These are phyloP conservation scores for Agonopterix arenella DNA, from an alignment of 2,888 invertebrate genomes.

Conservation along the genomic window DNA sequence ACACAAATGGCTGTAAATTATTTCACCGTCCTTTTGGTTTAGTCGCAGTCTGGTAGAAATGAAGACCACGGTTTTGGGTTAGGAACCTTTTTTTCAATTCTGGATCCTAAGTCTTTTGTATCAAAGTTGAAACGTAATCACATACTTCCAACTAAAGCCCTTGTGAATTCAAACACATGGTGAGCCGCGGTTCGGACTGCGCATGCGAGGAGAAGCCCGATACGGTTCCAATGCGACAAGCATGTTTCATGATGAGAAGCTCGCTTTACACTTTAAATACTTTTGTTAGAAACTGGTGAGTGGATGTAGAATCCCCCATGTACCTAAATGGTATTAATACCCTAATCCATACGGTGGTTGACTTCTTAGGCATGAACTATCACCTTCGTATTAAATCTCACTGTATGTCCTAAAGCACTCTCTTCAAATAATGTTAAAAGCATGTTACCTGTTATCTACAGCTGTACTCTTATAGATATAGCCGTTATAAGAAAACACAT, in stretches of 20 bases:
- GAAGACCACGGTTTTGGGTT: too few relatives aligned
- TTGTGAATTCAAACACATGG: slow-evolving; percentile 19
- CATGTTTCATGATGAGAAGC: slow-evolving; percentile 36
- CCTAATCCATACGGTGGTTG: slow-evolving; percentile 10
- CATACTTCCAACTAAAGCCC: slow-evolving; percentile 20
- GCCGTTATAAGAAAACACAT: too few relatives aligned
- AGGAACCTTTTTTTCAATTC: too few relatives aligned
- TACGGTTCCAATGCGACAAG: slow-evolving; percentile 50
- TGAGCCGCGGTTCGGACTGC: slow-evolving; percentile 31
- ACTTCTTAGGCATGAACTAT: slow-evolving; percentile 23
- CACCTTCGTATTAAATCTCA: neutral
- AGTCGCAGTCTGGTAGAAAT: too few relatives aligned
- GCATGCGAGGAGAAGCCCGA: slow-evolving; percentile 42
- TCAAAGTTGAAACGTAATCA: slow-evolving; percentile 15
- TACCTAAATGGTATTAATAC: slow-evolving; percentile 6
- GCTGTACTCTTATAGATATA: too few relatives aligned
- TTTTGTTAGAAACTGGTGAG: slow-evolving; percentile 34
- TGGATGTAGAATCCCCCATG: slow-evolving; percentile 38
- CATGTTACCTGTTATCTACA: too few relatives aligned
- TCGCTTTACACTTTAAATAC: slow-evolving; percentile 11
- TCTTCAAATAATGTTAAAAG: too few relatives aligned
- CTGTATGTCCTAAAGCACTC: neutral
- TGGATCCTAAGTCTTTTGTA: too few relatives aligned
- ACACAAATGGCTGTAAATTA: too few relatives aligned
- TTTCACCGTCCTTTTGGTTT: too few relatives aligned